A percentile compares a stretch with the other conserved stretches of the same genome.
These are phyloP conservation scores for Drosophila recens DNA, from an alignment of 2,888 invertebrate genomes.

Conservation along the genomic window DNA sequence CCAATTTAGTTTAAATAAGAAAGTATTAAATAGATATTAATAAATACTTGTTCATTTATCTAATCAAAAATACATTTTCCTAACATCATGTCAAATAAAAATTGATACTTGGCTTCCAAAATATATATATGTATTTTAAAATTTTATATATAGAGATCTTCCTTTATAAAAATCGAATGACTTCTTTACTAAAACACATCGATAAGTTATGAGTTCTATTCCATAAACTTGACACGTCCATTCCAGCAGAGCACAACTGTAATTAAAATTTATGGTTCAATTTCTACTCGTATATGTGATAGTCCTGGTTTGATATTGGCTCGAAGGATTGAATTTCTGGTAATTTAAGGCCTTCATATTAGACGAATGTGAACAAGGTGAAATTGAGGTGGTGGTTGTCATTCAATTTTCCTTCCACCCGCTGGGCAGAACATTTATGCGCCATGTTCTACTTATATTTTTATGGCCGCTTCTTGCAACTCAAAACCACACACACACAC, in stretches of 20 bases:
- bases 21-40: too few species aligned
- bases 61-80: too few species aligned
- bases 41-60: too few species aligned
- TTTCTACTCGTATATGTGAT: neutral
- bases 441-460: conserved; percentile 80
- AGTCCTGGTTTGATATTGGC: neutral
- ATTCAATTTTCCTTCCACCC: conserved; percentile 59
- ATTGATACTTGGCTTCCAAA: too few species aligned
- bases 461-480: conserved; percentile 73
- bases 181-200: neutral
- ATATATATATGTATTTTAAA: neutral
- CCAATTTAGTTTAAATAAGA: too few species aligned
- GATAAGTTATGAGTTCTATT: neutral
- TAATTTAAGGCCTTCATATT: conserved; percentile 36
- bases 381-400: conserved; percentile 56
- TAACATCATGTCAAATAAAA: too few species aligned
- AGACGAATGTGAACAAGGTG: conserved; percentile 33
- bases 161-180: neutral
- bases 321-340: conserved; percentile 44
- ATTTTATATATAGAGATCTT: neutral
- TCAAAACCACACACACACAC: conserved; percentile 60
- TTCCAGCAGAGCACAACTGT: neutral
- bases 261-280: conserved; percentile 17
- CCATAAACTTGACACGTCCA: neutral
- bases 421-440: conserved; percentile 72